These are phyloP conservation scores for Steinernema hermaphroditum DNA, from an alignment of 2,888 invertebrate genomes.

Conservation along the genomic window DNA sequence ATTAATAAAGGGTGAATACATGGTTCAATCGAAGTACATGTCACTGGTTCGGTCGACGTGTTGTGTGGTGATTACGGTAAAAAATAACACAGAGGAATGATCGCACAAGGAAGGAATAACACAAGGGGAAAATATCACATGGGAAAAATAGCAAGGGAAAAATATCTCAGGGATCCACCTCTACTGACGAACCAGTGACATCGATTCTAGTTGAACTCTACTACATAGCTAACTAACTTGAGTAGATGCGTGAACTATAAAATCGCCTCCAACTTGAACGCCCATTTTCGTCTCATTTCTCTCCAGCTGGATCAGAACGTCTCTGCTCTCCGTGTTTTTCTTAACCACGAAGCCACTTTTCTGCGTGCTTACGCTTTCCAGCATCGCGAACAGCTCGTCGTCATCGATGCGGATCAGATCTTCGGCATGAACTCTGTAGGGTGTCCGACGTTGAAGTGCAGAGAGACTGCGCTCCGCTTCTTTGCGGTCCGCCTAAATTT, in stretches of 20 bases:
- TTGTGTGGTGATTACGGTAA: too few species aligned
- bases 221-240: not conserved
- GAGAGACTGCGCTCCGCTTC: constrained; percentile 7
- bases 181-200: not conserved
- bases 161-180: too few species aligned
- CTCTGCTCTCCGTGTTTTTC: not conserved
- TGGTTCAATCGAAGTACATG: too few species aligned
- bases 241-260: not conserved
- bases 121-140: too few species aligned
- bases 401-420: constrained; percentile 17
- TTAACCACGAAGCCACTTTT: constrained; percentile 15
- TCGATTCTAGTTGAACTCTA: not conserved
- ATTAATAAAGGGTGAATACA: too few species aligned
- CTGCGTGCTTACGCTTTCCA: constrained; percentile 7
- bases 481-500: constrained; percentile 5
- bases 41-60: too few species aligned
- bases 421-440: constrained; percentile 18
- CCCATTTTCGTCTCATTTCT: not conserved
- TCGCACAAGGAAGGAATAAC: too few species aligned
- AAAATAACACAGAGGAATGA: too few species aligned
- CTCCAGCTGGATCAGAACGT: constrained; percentile 18
- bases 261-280: not conserved
- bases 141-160: too few species aligned
- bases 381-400: constrained; percentile 8
- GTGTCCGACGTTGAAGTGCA: not conserved